Conservation (phyloP, 2,113 vertebrate genomes). For the Mormoops blainvillei region DNA sequence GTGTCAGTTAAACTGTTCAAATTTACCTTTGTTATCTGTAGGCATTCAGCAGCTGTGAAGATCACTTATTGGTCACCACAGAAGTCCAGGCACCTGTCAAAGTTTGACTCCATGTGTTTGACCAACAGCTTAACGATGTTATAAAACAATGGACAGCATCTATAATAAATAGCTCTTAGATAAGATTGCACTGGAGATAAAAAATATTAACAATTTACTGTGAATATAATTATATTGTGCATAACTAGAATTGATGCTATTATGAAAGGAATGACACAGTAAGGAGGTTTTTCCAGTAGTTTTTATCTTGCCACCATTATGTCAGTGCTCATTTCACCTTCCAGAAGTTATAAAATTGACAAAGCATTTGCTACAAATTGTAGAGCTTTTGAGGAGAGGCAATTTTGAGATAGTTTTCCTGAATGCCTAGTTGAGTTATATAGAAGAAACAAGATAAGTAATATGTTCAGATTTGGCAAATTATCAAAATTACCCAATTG, state of each 20-base stretch:
- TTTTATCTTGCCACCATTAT: background rate
- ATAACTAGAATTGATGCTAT: background rate
- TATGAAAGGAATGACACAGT: background rate
- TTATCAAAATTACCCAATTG: slow-evolving; percentile 15
- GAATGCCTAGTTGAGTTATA: slow-evolving; percentile 13
- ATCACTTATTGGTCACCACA: background rate
- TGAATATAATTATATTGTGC: background rate
- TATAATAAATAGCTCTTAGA: background rate
- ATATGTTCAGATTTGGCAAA: slow-evolving; percentile 29
- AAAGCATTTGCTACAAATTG: background rate
- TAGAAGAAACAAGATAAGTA: background rate
- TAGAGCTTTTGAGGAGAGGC: background rate
- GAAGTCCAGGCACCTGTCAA: background rate
- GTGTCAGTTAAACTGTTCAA: background rate
- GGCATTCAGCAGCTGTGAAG: background rate
- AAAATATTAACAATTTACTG: background rate
- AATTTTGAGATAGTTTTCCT: slow-evolving; percentile 16
- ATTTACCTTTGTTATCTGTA: background rate
- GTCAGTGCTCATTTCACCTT: background rate
- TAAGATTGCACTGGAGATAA: background rate
- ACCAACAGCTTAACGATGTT: background rate
- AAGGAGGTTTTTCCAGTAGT: background rate
- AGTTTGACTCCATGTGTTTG: background rate
- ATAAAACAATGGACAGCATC: background rate
- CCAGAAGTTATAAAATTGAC: background rate